Percentiles rank a stretch among this genome's conserved stretches.
These are phyloP conservation scores for Cheilosia grossa DNA, from an alignment of 2,888 invertebrate genomes.

Conservation along the genomic window DNA sequence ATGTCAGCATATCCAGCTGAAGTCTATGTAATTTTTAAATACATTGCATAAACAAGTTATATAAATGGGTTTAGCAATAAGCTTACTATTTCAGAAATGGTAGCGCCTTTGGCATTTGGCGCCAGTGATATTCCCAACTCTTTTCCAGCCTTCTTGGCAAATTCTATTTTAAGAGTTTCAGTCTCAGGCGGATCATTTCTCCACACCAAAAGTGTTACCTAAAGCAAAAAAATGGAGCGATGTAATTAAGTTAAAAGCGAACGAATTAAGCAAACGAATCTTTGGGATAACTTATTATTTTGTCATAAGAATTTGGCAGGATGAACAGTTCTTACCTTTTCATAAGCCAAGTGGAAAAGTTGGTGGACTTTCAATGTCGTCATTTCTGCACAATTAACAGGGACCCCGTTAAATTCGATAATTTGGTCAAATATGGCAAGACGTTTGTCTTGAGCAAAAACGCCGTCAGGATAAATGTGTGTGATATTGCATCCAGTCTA, in stretches of 20 bases:
- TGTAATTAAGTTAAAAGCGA: background rate
- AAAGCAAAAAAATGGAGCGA: slow-evolving; percentile 76
- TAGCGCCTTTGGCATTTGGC: slow-evolving; percentile 92
- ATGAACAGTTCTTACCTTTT: slow-evolving; percentile 84
- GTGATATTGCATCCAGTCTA: slow-evolving; percentile 95
- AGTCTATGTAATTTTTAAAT: slow-evolving; percentile 85
- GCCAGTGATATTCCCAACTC: slow-evolving; percentile 94
- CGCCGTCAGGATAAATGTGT: slow-evolving; percentile 96
- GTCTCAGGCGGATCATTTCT: slow-evolving; percentile 90
- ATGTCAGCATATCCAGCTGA: slow-evolving; percentile 94
- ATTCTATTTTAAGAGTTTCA: slow-evolving; percentile 91
- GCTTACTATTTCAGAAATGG: slow-evolving; percentile 96
- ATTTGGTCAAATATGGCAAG: slow-evolving; percentile 97
- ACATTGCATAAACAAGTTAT: background rate
- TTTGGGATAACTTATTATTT: background rate
- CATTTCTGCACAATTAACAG: slow-evolving; percentile 89
- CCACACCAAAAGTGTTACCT: slow-evolving; percentile 93
- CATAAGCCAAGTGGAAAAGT: slow-evolving; percentile 92
- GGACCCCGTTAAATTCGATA: slow-evolving; percentile 92
- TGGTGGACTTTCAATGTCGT: slow-evolving; percentile 93
- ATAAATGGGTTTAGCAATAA: background rate
- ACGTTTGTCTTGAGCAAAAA: slow-evolving; percentile 94
- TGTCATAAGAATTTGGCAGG: background rate
- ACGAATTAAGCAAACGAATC: no score
- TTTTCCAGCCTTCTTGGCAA: slow-evolving; percentile 94